Percentiles rank a stretch among this genome's conserved stretches.
These are phyloP conservation scores for Acholoe squamosa DNA, from an alignment of 2,888 invertebrate genomes.

Conservation along the genomic window DNA sequence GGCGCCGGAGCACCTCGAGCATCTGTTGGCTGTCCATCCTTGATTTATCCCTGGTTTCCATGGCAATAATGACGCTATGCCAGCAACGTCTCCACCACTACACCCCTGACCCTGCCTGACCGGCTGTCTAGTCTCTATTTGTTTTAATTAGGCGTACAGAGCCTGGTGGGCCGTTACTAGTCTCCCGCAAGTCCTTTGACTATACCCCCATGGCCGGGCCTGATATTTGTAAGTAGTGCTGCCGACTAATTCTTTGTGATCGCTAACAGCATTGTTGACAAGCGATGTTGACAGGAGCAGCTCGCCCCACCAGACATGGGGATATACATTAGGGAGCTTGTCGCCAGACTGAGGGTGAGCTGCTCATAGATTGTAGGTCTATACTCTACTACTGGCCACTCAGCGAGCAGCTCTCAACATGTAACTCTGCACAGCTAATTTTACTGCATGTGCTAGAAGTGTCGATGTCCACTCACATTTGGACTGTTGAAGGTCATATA, in stretches of 20 bases:
- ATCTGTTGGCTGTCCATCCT: conserved; percentile 7
- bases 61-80: conserved; percentile 43
- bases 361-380: background rate
- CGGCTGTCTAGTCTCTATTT: conserved; percentile 55
- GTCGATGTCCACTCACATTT: too few species aligned
- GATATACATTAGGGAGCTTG: conserved; percentile 18
- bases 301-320: conserved; percentile 27
- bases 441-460: too few species aligned
- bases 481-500: too few species aligned
- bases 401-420: too few species aligned
- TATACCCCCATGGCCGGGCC: conserved; percentile 9
- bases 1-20: background rate
- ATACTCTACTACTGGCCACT: too few species aligned
- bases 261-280: conserved; percentile 55
- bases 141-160: conserved; percentile 40
- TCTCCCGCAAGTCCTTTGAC: conserved; percentile 6
- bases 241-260: conserved; percentile 49
- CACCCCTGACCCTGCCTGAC: conserved; percentile 32
- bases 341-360: conserved; percentile 22
- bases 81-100: background rate
- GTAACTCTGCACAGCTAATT: too few species aligned
- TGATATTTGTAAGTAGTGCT: conserved; percentile 41
- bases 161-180: background rate
- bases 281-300: conserved; percentile 58
- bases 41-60: conserved; percentile 53